Conservation (phyloP, 2,113 vertebrate genomes). For the Serilophus lunatus region DNA sequence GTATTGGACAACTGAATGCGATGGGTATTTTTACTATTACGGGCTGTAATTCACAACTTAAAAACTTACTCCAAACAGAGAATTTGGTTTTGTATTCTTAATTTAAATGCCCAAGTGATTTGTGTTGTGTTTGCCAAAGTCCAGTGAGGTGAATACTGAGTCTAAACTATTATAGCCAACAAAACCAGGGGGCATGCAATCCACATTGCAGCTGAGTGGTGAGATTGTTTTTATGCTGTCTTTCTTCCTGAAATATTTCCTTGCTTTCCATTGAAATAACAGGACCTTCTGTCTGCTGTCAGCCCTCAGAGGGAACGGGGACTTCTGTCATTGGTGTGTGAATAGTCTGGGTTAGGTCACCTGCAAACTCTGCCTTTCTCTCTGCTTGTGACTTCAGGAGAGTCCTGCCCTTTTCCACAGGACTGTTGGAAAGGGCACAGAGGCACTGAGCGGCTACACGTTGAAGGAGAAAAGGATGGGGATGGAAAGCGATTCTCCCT, state of each 20-base stretch:
- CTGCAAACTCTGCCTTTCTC: neutral
- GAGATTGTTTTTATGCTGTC: neutral
- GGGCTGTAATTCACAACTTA: neutral
- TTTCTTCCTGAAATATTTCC: neutral
- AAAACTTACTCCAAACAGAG: neutral
- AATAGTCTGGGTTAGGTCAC: too few species aligned
- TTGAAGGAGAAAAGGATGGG: neutral
- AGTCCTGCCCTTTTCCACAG: neutral
- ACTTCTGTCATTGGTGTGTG: neutral
- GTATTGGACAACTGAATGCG: fast-evolving
- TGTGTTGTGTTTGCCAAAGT: neutral
- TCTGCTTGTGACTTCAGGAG: fast-evolving
- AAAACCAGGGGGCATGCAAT: fast-evolving
- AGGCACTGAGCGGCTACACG: fast-evolving
- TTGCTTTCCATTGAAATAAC: neutral
- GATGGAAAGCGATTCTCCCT: neutral
- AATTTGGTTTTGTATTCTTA: neutral
- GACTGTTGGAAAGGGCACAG: neutral
- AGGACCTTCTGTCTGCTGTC: neutral
- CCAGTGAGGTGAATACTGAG: neutral
- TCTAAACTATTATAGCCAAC: neutral
- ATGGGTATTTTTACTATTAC: neutral
- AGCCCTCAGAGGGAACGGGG: neutral
- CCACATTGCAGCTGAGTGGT: neutral
- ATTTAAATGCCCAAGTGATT: neutral